Conservation (phyloP, 2,113 vertebrate species). For the Thinocorus orbignyianus region DNA sequence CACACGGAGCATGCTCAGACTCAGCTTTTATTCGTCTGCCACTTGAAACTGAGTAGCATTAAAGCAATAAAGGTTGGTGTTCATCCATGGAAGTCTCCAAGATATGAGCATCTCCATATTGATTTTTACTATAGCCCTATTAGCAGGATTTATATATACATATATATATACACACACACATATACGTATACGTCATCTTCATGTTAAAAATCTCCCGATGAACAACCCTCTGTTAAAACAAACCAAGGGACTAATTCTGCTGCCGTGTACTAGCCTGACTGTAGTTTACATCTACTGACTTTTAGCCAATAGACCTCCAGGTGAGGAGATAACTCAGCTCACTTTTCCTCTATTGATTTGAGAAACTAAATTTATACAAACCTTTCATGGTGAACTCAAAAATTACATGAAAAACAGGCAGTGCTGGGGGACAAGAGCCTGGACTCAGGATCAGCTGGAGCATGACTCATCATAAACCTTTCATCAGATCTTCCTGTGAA, state of each 20-base stretch:
- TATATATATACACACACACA: no score
- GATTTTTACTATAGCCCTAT: not conserved
- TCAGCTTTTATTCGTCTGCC: not conserved
- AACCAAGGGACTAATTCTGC: not conserved
- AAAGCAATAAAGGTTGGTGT: not conserved
- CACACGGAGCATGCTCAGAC: not conserved
- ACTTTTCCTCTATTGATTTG: not conserved
- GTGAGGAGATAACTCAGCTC: not conserved
- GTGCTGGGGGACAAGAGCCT: not conserved
- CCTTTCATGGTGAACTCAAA: not conserved
- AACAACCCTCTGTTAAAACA: not conserved
- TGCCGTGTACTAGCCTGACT: not conserved
- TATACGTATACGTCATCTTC: not conserved
- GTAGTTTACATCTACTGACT: not conserved
- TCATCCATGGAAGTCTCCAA: not conserved
- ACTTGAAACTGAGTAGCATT: not conserved
- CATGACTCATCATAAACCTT: not conserved
- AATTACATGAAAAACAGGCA: not conserved
- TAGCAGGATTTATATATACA: not conserved
- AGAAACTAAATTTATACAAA: not conserved
- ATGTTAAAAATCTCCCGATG: not conserved
- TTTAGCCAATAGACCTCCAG: not conserved
- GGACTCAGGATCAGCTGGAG: not conserved
- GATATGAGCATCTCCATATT: not conserved
- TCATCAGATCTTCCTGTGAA: not conserved